phyloP scores from a whole-genome alignment of 2,888 invertebrate species.

The Lypha dubia region DNA sequence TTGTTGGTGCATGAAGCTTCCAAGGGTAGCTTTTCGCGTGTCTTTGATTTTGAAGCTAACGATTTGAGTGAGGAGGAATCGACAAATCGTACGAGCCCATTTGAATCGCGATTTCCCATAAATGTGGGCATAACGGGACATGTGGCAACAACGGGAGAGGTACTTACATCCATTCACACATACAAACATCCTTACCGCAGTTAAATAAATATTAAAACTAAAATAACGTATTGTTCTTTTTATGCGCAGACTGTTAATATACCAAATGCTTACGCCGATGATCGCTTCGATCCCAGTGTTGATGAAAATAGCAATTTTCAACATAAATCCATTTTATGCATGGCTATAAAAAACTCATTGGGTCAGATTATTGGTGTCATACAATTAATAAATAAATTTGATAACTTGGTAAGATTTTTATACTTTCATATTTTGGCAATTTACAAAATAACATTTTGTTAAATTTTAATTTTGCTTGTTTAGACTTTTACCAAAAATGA shows the following conservation, averaged over 20 bases:
- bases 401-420: conserved; percentile 86
- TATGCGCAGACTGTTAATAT: conserved; percentile 92
- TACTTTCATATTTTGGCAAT: not conserved
- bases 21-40: conserved; percentile 95
- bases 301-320: conserved; percentile 92
- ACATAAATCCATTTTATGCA: conserved; percentile 95
- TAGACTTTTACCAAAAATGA: conserved; percentile 95
- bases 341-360: conserved; percentile 97
- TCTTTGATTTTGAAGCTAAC: conserved; percentile 96
- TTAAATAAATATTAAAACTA: not conserved
- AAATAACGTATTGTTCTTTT: not conserved
- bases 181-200: too few species aligned
- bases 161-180: conserved; percentile 79
- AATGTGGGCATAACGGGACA: conserved; percentile 97
- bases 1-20: conserved; percentile 95
- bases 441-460: not conserved
- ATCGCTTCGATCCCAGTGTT: conserved; percentile 93
- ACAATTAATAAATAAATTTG: conserved; percentile 96
- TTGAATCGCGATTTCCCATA: conserved; percentile 96
- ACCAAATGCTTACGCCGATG: conserved; percentile 93
- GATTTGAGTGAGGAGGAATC: conserved; percentile 93
- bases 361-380: conserved; percentile 97
- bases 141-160: conserved; percentile 97
- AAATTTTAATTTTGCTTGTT: not conserved
- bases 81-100: conserved; percentile 92